A percentile compares a stretch with the other conserved stretches of the same genome.
Evolutionary conservation across 2,888 invertebrate genomes (phyloP).

Genomic region (Oscheius sp.): DNA sequence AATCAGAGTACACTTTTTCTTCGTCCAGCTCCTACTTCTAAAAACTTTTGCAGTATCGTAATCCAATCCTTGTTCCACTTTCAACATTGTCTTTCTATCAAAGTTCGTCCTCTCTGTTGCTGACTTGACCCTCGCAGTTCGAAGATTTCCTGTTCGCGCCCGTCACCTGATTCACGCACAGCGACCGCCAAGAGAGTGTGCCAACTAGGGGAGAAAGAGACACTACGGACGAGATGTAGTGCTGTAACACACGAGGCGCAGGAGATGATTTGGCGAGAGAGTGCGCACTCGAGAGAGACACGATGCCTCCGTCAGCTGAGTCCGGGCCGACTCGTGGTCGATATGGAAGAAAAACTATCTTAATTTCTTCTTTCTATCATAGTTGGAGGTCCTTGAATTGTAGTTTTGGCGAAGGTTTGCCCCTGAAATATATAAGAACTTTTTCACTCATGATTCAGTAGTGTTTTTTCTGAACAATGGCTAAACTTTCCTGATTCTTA

Average conservation of each 20-base stretch:
- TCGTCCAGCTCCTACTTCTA: no score
- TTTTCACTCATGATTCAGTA: no score
- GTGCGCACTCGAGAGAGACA: neutral
- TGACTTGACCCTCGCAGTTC: slow-evolving; percentile 14
- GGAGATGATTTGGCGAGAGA: slow-evolving; percentile 9
- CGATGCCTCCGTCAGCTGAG: slow-evolving; percentile 32
- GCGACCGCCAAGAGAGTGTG: slow-evolving; percentile 29
- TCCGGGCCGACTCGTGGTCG: slow-evolving; percentile 35
- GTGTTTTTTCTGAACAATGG: no score
- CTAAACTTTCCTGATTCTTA: no score
- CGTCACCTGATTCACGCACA: slow-evolving; percentile 34
- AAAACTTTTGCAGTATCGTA: no score
- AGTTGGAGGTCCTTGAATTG: no score
- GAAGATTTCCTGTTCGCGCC: slow-evolving; percentile 37
- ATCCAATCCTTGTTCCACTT: no score
- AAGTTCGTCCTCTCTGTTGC: neutral
- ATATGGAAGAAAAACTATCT: slow-evolving; percentile 29
- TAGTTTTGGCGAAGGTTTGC: no score
- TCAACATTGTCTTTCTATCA: neutral
- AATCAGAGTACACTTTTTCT: no score
- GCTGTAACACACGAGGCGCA: slow-evolving; percentile 25
- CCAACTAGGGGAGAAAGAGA: slow-evolving; percentile 9
- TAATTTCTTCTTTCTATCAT: slow-evolving; percentile 9
- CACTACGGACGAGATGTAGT: slow-evolving; percentile 10
- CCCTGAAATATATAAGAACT: no score